Evolutionary conservation across 1,140 invertebrate genomes (phyloP).

Genomic region (Euborellia annulipes): DNA sequence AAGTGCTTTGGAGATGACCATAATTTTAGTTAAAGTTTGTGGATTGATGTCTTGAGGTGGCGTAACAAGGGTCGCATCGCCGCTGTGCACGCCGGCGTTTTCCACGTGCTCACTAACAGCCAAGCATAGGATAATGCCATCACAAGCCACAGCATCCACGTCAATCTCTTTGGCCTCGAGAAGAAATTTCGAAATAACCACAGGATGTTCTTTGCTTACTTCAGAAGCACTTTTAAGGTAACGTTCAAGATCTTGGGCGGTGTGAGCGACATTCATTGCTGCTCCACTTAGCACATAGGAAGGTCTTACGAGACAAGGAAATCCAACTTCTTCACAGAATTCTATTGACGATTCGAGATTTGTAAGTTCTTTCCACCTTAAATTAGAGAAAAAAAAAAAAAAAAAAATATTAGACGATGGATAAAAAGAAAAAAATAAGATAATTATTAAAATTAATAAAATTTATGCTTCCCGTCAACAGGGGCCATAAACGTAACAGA

Average conservation of each 20-base stretch:
- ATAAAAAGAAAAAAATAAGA: too few species aligned
- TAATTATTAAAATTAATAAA: too few species aligned
- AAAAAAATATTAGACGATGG: too few species aligned
- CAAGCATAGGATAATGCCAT: constrained; percentile 84
- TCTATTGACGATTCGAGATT: constrained; percentile 69
- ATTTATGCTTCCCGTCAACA: too few species aligned
- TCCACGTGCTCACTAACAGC: constrained; percentile 98
- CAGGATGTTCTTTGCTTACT: constrained; percentile 91
- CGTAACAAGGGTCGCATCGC: constrained; percentile 95
- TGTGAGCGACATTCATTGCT: constrained; percentile 97
- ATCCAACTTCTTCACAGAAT: constrained; percentile 93
- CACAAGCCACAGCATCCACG: constrained; percentile 91
- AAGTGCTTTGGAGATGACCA: constrained; percentile 73
- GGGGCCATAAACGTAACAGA: too few species aligned
- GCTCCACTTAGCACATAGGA: constrained; percentile 98
- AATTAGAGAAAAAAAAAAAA: too few species aligned
- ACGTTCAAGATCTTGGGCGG: constrained; percentile 70
- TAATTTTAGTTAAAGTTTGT: constrained; percentile 83
- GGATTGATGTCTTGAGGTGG: constrained; percentile 94
- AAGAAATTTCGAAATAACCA: constrained; percentile 98
- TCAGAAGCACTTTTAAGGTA: constrained; percentile 79
- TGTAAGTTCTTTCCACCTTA: constrained; percentile 87
- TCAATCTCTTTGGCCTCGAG: constrained; percentile 98
- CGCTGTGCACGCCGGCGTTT: constrained; percentile 98
- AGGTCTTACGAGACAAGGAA: constrained; percentile 92